Conservation (phyloP, 2,113 vertebrate species). For the Clupea harengus region DNA sequence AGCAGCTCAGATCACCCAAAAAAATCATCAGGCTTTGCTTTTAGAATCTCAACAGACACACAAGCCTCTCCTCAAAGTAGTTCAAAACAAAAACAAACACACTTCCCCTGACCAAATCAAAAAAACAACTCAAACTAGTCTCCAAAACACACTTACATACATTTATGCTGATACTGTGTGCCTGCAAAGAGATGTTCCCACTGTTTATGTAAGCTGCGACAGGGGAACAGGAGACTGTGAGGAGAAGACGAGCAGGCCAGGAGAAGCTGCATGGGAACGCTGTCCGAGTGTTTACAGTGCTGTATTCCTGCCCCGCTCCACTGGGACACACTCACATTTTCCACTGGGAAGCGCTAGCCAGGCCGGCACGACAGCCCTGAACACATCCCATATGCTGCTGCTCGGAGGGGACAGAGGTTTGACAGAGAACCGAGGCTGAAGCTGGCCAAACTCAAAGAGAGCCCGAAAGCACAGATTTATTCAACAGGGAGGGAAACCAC, state of each 20-base stretch:
- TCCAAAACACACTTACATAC: neutral
- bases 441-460: neutral
- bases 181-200: neutral
- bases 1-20: neutral
- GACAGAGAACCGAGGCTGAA: neutral
- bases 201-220: neutral
- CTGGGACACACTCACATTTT: conserved; percentile 15
- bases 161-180: neutral
- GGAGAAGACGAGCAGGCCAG: neutral
- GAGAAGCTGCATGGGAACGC: conserved; percentile 11
- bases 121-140: neutral
- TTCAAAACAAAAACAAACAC: neutral
- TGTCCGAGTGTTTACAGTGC: conserved; percentile 19
- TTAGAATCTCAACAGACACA: neutral
- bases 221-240: neutral
- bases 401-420: neutral
- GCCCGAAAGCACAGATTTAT: neutral
- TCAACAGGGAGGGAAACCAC: neutral
- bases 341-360: conserved; percentile 13
- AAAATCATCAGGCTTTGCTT: neutral
- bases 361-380: neutral
- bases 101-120: neutral
- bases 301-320: conserved; percentile 10
- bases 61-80: neutral
- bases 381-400: neutral